Evolutionary conservation across 1,140 invertebrate genomes (phyloP), one percentile per base, ranked within the genome.

Genomic region (Brachionus paranguensis): DNA sequence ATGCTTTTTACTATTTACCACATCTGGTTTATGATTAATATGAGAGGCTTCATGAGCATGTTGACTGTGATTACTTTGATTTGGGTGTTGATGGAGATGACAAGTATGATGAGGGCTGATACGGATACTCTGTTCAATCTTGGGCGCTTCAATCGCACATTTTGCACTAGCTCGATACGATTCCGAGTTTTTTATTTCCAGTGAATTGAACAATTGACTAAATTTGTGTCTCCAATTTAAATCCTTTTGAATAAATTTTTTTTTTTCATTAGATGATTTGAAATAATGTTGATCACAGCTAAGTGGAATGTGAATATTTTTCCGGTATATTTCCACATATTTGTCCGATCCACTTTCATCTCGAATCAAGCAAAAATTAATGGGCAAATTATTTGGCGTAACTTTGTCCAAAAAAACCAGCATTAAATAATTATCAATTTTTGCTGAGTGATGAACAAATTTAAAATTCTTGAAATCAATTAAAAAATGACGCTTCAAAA

Each of bases 181-280:
- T 17, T 72, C 68, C n/a, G 68, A 72, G 17, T 72, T 72, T 72
- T 41, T 72, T 29, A 72, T 72, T 41, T 72, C 68, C 33, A 72
- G 7, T 41, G 68, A 72, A 72, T 50, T 76, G 11, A 47, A 76
- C 5, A 76, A 27, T 27, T 76, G 72, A 50, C 5, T 24, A 50
- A 76, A 76, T 76, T 47, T 76, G 10, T 76, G 41, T 50, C 45
- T 76, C 72, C 72, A 76, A 14, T 17, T 47, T 8, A 76, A 76
- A 11, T 76, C 41, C 0, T 29, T 76, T 27, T 8, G 12, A 27
- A 20, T 76, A 2, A 20, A 24, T 29, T 10, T 47, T 20, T 17
- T 47, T 50, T 76, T 7, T 47, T 72, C 68, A 43, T 72, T 76
- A 27, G 45, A 55, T 4, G 17, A 55, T 8, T 55, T 55, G 53